Evolutionary conservation across 2,797 vertebrate species (phyloP).

Genomic region (Psittacula echo): DNA sequence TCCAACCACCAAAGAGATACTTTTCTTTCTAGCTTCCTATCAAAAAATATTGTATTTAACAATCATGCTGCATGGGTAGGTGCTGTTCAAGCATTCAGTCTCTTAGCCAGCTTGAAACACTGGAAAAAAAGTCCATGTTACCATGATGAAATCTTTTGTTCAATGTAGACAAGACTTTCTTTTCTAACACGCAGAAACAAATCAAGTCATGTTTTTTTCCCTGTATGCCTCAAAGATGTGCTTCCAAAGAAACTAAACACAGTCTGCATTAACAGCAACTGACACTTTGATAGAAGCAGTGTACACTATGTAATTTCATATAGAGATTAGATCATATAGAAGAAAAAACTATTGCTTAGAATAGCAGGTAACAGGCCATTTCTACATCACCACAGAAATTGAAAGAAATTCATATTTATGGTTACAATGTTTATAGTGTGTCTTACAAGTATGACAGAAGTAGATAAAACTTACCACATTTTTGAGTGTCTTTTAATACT

Average conservation of each 20-base stretch:
- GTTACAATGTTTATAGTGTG: not conserved
- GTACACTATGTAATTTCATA: not conserved
- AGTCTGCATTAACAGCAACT: not conserved
- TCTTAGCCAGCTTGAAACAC: not conserved
- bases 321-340: not conserved
- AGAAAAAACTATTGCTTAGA: not conserved
- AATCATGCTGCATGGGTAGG: not conserved
- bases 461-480: slow-evolving; percentile 81
- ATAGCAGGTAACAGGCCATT: not conserved
- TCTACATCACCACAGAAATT: not conserved
- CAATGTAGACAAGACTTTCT: not conserved
- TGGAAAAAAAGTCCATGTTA: not conserved
- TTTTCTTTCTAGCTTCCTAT: not conserved
- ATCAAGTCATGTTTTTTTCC: not conserved
- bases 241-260: not conserved
- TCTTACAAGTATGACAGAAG: not conserved
- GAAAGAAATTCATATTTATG: not conserved
- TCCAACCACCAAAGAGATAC: not conserved
- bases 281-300: not conserved
- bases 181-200: not conserved
- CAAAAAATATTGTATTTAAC: not conserved
- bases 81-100: not conserved
- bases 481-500: slow-evolving; percentile 87
- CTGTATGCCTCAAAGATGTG: not conserved
- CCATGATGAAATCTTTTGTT: not conserved